phyloP scores from a whole-genome alignment of 2,797 vertebrate genomes.

The Gambelia wislizenii region DNA sequence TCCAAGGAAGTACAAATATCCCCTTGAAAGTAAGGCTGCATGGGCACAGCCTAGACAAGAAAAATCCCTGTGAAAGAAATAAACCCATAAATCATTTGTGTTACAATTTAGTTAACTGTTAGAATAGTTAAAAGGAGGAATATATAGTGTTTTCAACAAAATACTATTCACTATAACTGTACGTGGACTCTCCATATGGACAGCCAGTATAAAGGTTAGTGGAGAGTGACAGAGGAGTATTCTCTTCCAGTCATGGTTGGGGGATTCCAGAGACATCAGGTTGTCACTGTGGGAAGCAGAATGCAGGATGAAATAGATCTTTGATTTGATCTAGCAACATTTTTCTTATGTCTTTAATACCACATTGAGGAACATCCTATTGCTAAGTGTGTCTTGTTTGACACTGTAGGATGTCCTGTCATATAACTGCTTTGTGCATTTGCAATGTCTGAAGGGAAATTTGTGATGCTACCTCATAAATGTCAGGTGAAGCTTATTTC shows the following conservation, averaged over 20 bases:
- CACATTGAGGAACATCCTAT: neutral
- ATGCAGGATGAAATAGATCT: neutral
- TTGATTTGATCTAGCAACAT: neutral
- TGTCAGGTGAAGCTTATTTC: neutral
- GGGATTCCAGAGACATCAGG: neutral
- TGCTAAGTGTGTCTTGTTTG: neutral
- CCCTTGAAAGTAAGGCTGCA: conserved; percentile 48
- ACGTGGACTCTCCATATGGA: neutral
- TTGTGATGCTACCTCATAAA: neutral
- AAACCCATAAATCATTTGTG: conserved; percentile 53
- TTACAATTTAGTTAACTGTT: conserved; percentile 28
- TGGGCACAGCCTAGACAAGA: conserved; percentile 11
- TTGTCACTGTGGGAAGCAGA: neutral
- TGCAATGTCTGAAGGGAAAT: neutral
- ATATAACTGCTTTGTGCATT: neutral
- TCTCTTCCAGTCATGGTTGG: neutral
- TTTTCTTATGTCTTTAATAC: neutral
- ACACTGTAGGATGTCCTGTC: neutral
- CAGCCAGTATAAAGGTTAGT: neutral
- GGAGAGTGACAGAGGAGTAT: neutral
- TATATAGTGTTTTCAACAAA: neutral
- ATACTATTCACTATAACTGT: neutral
- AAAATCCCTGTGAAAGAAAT: conserved; percentile 44
- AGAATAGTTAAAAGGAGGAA: neutral
- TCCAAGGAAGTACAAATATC: conserved; percentile 43